Evolutionary conservation across 2,888 invertebrate genomes (phyloP), one percentile per base, ranked within the genome.

Genomic region (Tetragonisca angustula): DNA sequence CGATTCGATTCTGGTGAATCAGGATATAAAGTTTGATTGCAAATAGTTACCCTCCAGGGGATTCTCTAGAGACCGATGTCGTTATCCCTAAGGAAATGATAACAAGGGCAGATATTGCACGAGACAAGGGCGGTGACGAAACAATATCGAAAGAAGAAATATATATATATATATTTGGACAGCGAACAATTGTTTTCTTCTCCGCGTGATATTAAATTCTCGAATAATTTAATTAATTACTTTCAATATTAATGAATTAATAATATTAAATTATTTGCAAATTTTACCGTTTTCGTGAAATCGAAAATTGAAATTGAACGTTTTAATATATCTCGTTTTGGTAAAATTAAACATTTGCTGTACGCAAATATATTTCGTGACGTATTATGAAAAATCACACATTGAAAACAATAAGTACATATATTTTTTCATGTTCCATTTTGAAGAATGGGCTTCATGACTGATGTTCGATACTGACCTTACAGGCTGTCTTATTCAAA

Each of bases 81-180:
- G 49, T 11, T 21, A 67, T n/a, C 19, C 32, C 50, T 24, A 49
- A 50, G 72, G 52, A 74, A 27, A 59, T 81, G 67, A 54, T 72
- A 72, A 81, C 79, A 72, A 50, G 21, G n/a, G 17, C 24, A 4
- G 27, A 69, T 59, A 81, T 74, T 69, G 43, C 52, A n/a, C 24
- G 59, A 32, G 21, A 36, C n/a, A 15, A 43, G 9, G 49, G 73
- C 49, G 13, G 32, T 9, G 27, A 21, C 50, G n/a, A 24, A 59
- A 76, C 54, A 49, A 61, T 19, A 43, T 68, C 19, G 17, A 19
- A 62, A n/a, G 11, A 24, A 24, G 52, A 43, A 52, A 21, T n/a
- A 24, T 43, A 17, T 21, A 49, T 21, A 49, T 32, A 15, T 1
- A 43, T 32, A 67, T 24, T n/a, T 15, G 0, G 27, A 19, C n/a